Evolutionary conservation across 2,797 vertebrate genomes (phyloP).

Genomic region (Dendrocincla fuliginosa): DNA sequence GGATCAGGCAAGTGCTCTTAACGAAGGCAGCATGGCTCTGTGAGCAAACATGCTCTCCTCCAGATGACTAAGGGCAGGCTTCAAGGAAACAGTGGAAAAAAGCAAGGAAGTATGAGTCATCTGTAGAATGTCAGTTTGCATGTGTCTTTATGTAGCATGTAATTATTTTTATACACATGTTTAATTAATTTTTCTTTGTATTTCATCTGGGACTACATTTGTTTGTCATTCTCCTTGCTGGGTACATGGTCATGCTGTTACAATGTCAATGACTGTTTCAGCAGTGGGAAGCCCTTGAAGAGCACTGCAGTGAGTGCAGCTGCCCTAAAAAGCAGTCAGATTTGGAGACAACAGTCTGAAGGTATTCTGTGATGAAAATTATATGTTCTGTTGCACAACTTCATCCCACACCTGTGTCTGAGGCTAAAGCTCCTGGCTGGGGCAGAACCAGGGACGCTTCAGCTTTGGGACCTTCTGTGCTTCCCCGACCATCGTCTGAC

Average conservation of each 20-base stretch:
- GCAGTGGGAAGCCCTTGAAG: neutral
- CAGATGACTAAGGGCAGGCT: neutral
- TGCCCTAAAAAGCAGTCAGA: neutral
- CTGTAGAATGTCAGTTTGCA: neutral
- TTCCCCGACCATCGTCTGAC: neutral
- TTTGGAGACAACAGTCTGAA: neutral
- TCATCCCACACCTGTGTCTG: neutral
- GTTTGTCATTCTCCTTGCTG: neutral
- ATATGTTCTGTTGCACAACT: accelerated
- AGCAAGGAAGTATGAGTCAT: slow-evolving; percentile 16
- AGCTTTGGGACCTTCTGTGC: neutral
- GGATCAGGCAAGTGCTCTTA: neutral
- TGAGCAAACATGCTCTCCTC: neutral
- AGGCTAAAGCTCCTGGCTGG: neutral
- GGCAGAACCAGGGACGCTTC: neutral
- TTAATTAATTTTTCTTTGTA: slow-evolving; percentile 35
- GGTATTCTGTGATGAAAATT: neutral
- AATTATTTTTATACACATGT: slow-evolving; percentile 29
- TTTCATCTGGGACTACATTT: neutral
- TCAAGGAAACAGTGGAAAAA: neutral
- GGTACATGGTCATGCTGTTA: accelerated
- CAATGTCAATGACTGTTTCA: neutral
- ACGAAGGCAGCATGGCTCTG: neutral
- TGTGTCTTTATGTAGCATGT: neutral
- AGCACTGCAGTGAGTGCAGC: accelerated